Conservation (phyloP, 2,888 invertebrate species). For the Latrodectus hesperus region DNA sequence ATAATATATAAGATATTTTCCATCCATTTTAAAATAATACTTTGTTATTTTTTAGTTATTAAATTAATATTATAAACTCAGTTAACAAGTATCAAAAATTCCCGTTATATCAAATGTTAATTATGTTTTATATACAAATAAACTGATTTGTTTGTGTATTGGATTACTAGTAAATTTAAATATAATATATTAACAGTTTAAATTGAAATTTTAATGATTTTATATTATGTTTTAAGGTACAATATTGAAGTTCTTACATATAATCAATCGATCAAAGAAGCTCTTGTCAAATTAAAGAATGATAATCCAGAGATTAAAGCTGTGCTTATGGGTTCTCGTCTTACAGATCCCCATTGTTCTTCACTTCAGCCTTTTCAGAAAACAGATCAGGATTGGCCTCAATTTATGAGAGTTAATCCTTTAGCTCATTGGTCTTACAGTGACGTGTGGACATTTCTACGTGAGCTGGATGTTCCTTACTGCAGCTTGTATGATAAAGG, state of each 20-base stretch:
- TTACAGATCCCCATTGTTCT: conserved; percentile 88
- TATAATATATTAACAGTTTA: too few species aligned
- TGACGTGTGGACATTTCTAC: conserved; percentile 92
- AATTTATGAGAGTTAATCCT: conserved; percentile 90
- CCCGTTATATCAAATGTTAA: too few species aligned
- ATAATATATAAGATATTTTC: too few species aligned
- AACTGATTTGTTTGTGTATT: too few species aligned
- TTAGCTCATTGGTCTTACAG: conserved; percentile 93
- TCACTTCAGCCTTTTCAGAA: conserved; percentile 81
- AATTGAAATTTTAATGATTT: too few species aligned
- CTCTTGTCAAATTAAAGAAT: conserved; percentile 81
- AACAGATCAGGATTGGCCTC: conserved; percentile 94
- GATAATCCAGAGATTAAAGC: conserved; percentile 82
- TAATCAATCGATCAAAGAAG: conserved; percentile 83
- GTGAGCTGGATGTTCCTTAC: conserved; percentile 87
- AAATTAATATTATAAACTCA: too few species aligned
- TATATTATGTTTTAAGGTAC: conserved; percentile 78
- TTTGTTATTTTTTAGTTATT: too few species aligned
- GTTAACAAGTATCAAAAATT: too few species aligned
- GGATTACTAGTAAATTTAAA: too few species aligned
- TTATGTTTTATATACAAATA: too few species aligned
- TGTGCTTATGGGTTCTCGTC: conserved; percentile 92
- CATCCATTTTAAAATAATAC: too few species aligned
- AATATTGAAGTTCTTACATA: conserved; percentile 82
- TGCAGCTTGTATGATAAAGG: conserved; percentile 93